These are phyloP conservation scores for Manacus vitellinus DNA, from an alignment of 2,113 vertebrate species.

Conservation along the genomic window DNA sequence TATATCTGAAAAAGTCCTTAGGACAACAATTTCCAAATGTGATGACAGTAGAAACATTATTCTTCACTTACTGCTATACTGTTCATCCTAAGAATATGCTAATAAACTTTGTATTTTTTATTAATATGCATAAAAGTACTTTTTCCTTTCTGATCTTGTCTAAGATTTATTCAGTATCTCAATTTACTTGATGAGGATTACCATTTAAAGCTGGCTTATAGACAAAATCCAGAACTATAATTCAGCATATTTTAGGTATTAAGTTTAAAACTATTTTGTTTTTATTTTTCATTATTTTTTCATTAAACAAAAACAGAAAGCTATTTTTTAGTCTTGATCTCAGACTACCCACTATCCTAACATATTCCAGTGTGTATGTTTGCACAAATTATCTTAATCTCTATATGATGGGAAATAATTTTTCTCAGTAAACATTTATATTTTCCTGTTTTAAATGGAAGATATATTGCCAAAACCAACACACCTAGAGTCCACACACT, in stretches of 20 bases:
- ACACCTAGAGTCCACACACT: background rate
- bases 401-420: background rate
- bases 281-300: background rate
- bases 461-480: background rate
- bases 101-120: background rate
- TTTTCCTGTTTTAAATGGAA: background rate
- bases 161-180: background rate
- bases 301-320: background rate
- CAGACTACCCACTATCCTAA: background rate
- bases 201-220: background rate
- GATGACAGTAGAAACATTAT: background rate
- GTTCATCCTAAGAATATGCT: background rate
- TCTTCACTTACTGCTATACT: background rate
- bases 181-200: background rate
- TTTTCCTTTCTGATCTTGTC: background rate
- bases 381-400: background rate
- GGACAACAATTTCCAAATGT: background rate
- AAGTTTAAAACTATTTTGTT: background rate
- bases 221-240: background rate
- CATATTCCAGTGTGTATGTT: background rate
- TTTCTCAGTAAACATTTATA: background rate
- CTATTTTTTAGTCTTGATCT: background rate
- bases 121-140: background rate
- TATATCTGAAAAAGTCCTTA: background rate
- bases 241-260: background rate